Evolutionary conservation across 92 coral and sea anemone genomes (phyloP), one percentile per base, ranked within the genome.

Genomic region (Montipora capitata): DNA sequence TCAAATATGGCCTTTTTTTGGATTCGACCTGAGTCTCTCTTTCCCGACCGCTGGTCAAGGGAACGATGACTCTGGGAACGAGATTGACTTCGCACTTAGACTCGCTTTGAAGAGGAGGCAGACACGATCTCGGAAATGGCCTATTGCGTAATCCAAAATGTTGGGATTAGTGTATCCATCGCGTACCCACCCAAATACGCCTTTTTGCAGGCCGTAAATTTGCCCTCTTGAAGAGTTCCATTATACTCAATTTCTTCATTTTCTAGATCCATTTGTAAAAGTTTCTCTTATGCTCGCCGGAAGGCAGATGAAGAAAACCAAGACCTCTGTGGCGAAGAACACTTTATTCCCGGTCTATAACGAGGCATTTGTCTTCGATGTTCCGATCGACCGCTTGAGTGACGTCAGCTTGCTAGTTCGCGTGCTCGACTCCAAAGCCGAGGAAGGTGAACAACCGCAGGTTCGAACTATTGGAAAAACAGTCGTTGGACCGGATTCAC

Each of bases 321-420:
- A 96, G 78, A 98, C 99, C 43, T 98, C 99, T 0, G 87, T 98
- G 54, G 94, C 83, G 5, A 91, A 81, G 54, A 91, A 91, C 84
- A 98, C 99, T 4, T 59, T 96, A 8, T 92, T 68, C 49, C 98
- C 99, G 4, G 96, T 98, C 51, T 98, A 98, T 87, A 98, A 98
- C 91, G 99, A 98, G 52, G 99, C 98, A 4, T 98, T 98, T 62
- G 98, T 98, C 67, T 98, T 98, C 75, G 99, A 98, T 72, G 96
- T 98, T 15, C 99, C 99, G 57, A 85, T 96, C 45, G 95, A 96
- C 17, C 98, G 98, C 27, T 85, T 98, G 4, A 92, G 99, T 77
- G 98, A 98, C 94, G 96, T 98, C 82, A 94, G 98, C 86, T 88
- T 98, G 81, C 85, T 96, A 58, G 95, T 96, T 57, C 96, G 99